Evolutionary conservation across 2,113 vertebrate genomes (phyloP).

Genomic region (Rhabdomys dilectus): DNA sequence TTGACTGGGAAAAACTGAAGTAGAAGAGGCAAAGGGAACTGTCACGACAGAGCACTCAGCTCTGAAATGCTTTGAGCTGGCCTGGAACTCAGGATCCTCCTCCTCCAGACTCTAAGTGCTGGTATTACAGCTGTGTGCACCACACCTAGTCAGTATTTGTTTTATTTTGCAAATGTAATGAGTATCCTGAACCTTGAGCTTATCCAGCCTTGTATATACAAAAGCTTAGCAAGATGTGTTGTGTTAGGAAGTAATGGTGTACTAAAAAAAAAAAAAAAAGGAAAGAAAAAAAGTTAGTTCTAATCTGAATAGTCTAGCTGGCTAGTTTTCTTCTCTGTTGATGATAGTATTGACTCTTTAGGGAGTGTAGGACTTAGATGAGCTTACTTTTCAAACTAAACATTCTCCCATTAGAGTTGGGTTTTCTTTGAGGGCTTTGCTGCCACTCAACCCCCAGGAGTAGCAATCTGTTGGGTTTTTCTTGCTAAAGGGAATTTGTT

Average conservation of each 20-base stretch:
- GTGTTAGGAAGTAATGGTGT: background rate
- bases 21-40: background rate
- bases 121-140: background rate
- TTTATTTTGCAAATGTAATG: background rate
- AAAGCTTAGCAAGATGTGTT: slow-evolving; percentile 25
- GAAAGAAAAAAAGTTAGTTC: background rate
- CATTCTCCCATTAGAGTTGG: background rate
- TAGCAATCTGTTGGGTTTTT: background rate
- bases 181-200: background rate
- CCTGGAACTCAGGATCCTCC: background rate
- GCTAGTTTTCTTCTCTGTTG: background rate
- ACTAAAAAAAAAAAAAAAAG: background rate
- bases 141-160: background rate
- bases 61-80: background rate
- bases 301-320: background rate
- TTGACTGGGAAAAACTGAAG: background rate
- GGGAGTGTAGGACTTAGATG: background rate
- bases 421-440: background rate
- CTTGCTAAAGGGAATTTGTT: background rate
- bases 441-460: background rate
- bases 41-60: background rate
- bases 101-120: background rate
- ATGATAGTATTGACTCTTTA: background rate
- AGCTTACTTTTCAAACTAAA: slow-evolving; percentile 37
- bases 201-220: background rate